These are phyloP conservation scores for Corvus cornix DNA, from an alignment of 2,113 vertebrate species.

Conservation along the genomic window DNA sequence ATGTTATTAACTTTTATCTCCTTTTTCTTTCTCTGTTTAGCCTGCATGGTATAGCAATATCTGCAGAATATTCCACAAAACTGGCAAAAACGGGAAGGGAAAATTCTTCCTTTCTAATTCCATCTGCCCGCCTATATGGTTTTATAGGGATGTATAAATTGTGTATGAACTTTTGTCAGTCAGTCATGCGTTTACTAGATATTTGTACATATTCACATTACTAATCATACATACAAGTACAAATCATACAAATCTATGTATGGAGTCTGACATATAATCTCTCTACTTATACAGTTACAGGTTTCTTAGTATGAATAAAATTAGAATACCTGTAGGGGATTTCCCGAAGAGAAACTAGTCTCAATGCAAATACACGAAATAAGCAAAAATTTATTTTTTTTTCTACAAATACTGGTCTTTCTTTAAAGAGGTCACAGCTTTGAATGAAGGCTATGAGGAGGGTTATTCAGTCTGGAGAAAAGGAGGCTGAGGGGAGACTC, in stretches of 20 bases:
- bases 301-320: not conserved
- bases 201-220: not conserved
- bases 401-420: not conserved
- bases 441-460: not conserved
- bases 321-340: not conserved
- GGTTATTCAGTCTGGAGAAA: not conserved
- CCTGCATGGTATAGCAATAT: not conserved
- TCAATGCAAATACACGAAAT: not conserved
- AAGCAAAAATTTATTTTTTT: not conserved
- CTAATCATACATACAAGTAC: not conserved
- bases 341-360: not conserved
- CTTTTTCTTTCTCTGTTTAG: not conserved
- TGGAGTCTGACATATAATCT: not conserved
- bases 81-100: not conserved
- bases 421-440: not conserved
- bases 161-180: not conserved
- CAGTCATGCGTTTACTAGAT: not conserved
- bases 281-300: not conserved
- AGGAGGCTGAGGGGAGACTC: fast-evolving
- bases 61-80: not conserved
- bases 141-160: not conserved
- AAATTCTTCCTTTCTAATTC: not conserved
- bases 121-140: not conserved
- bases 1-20: not conserved
- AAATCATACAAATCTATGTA: not conserved